Conservation (phyloP, 1,140 invertebrate species). For the Aphis gossypii region DNA sequence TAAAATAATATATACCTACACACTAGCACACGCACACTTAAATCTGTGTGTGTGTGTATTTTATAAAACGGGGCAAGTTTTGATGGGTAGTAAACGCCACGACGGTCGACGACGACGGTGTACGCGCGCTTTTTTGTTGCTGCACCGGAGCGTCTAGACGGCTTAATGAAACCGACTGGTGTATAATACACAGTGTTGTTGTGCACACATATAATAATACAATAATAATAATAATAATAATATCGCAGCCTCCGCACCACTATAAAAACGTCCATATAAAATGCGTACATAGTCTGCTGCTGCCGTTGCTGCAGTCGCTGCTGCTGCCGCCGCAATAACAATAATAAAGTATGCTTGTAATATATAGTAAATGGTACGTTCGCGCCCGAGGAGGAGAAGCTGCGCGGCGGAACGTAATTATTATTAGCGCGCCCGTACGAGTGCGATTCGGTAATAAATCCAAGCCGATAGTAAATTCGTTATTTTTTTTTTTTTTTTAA, state of each 20-base stretch:
- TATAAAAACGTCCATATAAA: slow-evolving; percentile 13
- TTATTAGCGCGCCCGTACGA: background rate
- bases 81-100: slow-evolving; percentile 29
- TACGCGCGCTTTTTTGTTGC: background rate
- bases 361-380: background rate
- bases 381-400: background rate
- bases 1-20: background rate
- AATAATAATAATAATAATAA: slow-evolving; percentile 18
- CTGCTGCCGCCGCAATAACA: background rate
- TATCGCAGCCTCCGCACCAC: background rate
- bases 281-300: background rate
- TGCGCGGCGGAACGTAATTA: background rate
- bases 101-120: background rate
- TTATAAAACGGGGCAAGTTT: slow-evolving; percentile 7
- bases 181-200: background rate
- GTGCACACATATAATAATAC: background rate
- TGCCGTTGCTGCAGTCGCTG: too few relatives aligned
- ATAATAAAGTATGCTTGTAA: background rate
- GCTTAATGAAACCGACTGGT: slow-evolving; percentile 47
- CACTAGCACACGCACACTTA: background rate
- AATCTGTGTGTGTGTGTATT: background rate
- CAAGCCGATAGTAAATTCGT: background rate
- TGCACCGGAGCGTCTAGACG: slow-evolving; percentile 46
- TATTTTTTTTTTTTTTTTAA: background rate
- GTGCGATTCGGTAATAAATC: background rate